Base-by-base conservation (phyloP, 2,797 vertebrate genomes). In the Diceros bicornis region DNA sequence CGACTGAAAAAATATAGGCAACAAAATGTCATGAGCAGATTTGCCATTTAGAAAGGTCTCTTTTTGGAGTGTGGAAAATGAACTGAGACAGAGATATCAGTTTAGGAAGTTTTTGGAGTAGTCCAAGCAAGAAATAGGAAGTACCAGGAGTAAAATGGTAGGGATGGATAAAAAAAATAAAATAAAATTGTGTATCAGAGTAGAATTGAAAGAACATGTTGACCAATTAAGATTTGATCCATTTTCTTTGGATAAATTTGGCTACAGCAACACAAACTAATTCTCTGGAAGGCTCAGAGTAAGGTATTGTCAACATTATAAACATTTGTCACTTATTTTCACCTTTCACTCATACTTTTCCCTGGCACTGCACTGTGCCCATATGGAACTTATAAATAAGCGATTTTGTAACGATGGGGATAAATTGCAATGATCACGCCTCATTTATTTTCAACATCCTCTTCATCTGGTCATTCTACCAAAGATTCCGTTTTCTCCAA, bases 291-390 rank as follows among this genome's bases (percentile, higher is more conserved):
- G 82, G 16, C 64, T 71, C 27, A 1, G 61, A 13, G 17, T 44
- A 18, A 68, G 52, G 66, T 0, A 41, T 41, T 23, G 44, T 12
- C 10, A 17, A 37, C 13, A 1, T 27, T 1, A 47, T 37, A n/a
- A 7, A 11, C 34, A 13, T 12, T 1, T 2, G 1, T 23, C 52
- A 4, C 25, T 41, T 14, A 4, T 0, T 34, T 66, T 29, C 13
- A 18, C 74, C 18, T 75, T 64, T 41, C 11, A 4, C 20, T 11
- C 8, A 2, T 4, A 3, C 41, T 69, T 10, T 47, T 37, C 23
- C 57, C 57, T 23, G 44, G 77, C 44, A 4, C 69, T 34, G 32
- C 27, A 3, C 23, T 1, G 66, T n/a, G 59, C 16, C 34, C 87
- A 32, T 2, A 5, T 7, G 41, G 78, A 57, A 44, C 50, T 55